These are phyloP conservation scores for Macrosiphum euphorbiae DNA, from an alignment of 2,888 invertebrate species.

Conservation along the genomic window DNA sequence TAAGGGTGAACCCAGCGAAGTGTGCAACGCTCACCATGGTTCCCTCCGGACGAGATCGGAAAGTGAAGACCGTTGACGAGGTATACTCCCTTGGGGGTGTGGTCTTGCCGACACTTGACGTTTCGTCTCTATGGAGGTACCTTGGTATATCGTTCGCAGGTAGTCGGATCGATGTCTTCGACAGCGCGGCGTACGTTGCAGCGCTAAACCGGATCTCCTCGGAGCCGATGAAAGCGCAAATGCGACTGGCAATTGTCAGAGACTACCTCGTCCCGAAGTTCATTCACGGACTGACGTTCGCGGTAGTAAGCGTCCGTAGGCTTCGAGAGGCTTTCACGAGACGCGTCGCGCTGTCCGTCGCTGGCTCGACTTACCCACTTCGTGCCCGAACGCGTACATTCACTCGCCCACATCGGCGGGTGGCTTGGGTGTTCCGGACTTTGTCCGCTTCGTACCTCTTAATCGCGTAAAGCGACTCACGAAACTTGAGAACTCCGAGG, in stretches of 20 bases:
- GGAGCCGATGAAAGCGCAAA: background rate
- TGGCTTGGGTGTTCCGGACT: background rate
- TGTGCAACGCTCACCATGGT: background rate
- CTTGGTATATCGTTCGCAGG: background rate
- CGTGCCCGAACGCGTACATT: constrained; percentile 16
- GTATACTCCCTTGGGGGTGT: background rate
- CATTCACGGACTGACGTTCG: background rate
- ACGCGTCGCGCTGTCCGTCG: no score
- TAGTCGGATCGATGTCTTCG: rapidly evolving
- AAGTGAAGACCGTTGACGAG: background rate
- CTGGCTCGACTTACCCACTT: background rate
- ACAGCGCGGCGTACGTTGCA: background rate
- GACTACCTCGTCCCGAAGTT: background rate
- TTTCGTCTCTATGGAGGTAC: background rate
- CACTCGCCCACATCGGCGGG: constrained; percentile 11
- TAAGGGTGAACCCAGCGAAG: constrained; percentile 13
- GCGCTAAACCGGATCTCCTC: background rate
- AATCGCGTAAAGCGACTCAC: rapidly evolving
- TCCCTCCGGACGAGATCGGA: background rate
- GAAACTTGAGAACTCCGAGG: background rate
- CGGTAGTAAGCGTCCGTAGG: background rate
- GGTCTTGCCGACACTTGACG: background rate
- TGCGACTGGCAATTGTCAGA: background rate
- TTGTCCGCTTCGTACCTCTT: rapidly evolving
- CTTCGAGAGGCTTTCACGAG: background rate